Percentiles rank a stretch among this genome's conserved stretches.
These are phyloP conservation scores for Drosophila nigricruria DNA, from an alignment of 2,888 invertebrate species.

Conservation along the genomic window DNA sequence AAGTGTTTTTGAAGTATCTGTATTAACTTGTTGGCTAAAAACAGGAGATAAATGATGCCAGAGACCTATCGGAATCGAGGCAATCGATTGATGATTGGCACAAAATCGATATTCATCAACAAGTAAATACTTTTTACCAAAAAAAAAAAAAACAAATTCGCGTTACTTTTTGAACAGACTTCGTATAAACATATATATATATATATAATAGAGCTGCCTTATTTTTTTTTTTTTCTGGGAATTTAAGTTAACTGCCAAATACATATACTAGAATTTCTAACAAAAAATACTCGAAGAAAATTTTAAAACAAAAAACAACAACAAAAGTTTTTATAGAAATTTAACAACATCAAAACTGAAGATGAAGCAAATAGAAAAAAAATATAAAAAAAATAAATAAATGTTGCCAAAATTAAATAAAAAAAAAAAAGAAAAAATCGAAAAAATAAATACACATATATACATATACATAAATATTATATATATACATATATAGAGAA, in stretches of 20 bases:
- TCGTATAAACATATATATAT: neutral
- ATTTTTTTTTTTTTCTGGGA: conserved; percentile 16
- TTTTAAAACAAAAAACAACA: neutral
- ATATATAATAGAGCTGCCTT: conserved; percentile 16
- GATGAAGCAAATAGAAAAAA: neutral
- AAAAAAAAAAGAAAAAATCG: neutral
- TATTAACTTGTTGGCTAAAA: no score
- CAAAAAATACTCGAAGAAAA: conserved; percentile 14
- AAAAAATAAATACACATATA: conserved; percentile 8
- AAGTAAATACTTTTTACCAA: no score
- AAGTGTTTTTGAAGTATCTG: no score
- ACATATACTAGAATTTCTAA: conserved; percentile 11
- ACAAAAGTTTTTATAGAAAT: neutral
- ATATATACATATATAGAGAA: conserved; percentile 50
- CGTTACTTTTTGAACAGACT: neutral
- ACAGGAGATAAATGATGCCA: no score
- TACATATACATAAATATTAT: conserved; percentile 36
- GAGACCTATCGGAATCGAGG: no score
- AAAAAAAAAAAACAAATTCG: neutral
- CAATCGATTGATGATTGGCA: no score
- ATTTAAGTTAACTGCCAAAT: conserved; percentile 34
- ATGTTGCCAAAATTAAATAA: neutral
- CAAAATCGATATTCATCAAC: no score
- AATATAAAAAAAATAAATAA: neutral
- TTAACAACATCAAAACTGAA: conserved; percentile 16